These are phyloP conservation scores for Ctenoplectra terminalis DNA, from an alignment of 1,140 invertebrate genomes.

Conservation along the genomic window DNA sequence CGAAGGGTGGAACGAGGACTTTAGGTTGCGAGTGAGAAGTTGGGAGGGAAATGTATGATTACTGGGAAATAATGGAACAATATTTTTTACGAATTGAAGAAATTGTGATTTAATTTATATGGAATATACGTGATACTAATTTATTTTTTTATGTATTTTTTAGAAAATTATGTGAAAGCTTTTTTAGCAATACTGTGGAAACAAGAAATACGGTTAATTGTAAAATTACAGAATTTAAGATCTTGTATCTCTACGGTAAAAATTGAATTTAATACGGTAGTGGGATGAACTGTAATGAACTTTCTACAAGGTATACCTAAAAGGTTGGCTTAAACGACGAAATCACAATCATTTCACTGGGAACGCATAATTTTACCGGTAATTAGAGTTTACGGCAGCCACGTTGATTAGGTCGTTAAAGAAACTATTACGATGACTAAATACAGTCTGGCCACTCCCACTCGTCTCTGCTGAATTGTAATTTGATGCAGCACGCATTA, in stretches of 20 bases:
- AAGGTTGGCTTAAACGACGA: neutral
- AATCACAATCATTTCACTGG: slow-evolving; percentile 2
- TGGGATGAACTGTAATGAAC: neutral
- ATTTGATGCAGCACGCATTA: neutral
- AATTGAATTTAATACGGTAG: neutral
- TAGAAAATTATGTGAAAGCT: too few relatives aligned
- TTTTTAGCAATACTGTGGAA: too few relatives aligned
- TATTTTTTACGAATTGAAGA: too few relatives aligned
- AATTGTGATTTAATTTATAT: too few relatives aligned
- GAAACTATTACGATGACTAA: slow-evolving; percentile 43
- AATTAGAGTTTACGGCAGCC: slow-evolving; percentile 39
- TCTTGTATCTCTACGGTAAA: neutral
- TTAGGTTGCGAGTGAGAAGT: neutral
- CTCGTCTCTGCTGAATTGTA: slow-evolving; percentile 3
- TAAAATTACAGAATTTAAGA: too few relatives aligned
- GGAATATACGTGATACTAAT: too few relatives aligned
- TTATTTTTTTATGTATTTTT: too few relatives aligned
- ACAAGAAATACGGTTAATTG: too few relatives aligned
- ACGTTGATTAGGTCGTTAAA: slow-evolving; percentile 59
- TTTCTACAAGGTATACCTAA: neutral
- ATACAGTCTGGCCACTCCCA: slow-evolving; percentile 10
- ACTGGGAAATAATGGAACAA: too few relatives aligned
- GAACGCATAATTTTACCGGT: slow-evolving; percentile 5
- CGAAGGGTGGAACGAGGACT: too few relatives aligned
- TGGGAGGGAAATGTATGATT: neutral